phyloP scores from a whole-genome alignment of 2,797 vertebrate species.

The Propithecus perrieri region DNA sequence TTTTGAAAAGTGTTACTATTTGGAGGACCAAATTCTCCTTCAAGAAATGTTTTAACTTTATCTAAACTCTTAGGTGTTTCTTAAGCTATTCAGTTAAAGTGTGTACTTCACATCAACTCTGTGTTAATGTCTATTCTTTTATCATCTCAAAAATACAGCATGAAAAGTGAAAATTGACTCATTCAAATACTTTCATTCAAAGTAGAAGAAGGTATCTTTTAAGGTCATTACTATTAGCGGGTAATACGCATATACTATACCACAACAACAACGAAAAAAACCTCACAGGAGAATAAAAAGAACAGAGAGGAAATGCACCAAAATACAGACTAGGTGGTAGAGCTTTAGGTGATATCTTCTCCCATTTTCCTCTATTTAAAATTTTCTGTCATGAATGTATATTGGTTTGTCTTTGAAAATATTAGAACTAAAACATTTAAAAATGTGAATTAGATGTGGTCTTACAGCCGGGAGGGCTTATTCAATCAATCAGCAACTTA shows the following conservation, averaged over 20 bases:
- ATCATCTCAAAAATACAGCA: conserved; percentile 8
- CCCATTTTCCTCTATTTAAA: not conserved
- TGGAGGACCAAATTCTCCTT: conserved; percentile 14
- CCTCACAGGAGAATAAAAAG: not conserved
- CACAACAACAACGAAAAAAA: not conserved
- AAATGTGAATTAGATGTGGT: not conserved
- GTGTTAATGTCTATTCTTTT: not conserved
- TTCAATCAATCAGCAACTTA: not conserved
- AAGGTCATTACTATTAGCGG: not conserved
- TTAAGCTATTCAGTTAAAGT: conserved; percentile 12
- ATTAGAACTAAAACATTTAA: not conserved
- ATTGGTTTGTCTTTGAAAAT: conserved; percentile 33
- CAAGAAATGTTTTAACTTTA: conserved; percentile 44
- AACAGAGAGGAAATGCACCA: not conserved
- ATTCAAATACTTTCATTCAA: conserved; percentile 56
- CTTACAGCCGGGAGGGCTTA: not conserved
- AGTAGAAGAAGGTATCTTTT: not conserved
- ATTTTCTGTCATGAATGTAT: not conserved
- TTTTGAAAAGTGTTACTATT: conserved; percentile 31
- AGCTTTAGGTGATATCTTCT: not conserved
- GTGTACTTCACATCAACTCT: not conserved
- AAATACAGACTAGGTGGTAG: not conserved
- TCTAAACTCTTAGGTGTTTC: conserved; percentile 11
- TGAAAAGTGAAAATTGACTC: conserved; percentile 32
- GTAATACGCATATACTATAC: not conserved